A percentile compares a stretch with the other conserved stretches of the same genome.
Conservation (phyloP, 2,888 invertebrate genomes). For the Fragum sueziense region DNA sequence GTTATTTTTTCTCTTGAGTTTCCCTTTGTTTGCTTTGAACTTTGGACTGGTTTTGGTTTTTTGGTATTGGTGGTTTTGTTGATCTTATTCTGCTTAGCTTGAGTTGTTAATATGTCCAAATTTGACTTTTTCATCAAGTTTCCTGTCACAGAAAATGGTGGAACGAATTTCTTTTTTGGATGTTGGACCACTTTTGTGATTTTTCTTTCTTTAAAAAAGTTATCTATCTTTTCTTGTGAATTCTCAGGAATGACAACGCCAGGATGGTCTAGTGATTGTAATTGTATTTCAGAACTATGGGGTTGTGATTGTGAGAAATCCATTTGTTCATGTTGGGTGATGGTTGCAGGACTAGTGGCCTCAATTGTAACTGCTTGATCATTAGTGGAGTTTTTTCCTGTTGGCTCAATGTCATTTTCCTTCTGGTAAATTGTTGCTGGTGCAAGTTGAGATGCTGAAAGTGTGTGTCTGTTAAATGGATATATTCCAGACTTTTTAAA, state of each 20-base stretch:
- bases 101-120: neutral
- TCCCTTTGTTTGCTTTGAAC: neutral
- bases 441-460: too few species aligned
- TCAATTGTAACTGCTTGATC: neutral
- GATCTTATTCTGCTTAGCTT: neutral
- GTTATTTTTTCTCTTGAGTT: neutral
- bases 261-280: too few species aligned
- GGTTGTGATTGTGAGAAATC: neutral
- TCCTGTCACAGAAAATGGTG: constrained; percentile 19
- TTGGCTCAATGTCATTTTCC: neutral
- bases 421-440: too few species aligned
- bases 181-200: constrained; percentile 19
- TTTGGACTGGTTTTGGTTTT: neutral
- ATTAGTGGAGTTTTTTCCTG: neutral
- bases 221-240: neutral
- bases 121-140: constrained; percentile 24
- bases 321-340: neutral
- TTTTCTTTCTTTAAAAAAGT: constrained; percentile 2
- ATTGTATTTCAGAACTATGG: neutral
- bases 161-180: constrained; percentile 31
- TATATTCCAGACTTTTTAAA: neutral
- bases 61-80: neutral
- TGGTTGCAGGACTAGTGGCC: too few species aligned
- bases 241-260: neutral
- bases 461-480: too few species aligned